Percentiles rank a stretch among this genome's conserved stretches.
These are phyloP conservation scores for Xenopus laevis DNA, from an alignment of 2,113 vertebrate genomes.

Conservation along the genomic window DNA sequence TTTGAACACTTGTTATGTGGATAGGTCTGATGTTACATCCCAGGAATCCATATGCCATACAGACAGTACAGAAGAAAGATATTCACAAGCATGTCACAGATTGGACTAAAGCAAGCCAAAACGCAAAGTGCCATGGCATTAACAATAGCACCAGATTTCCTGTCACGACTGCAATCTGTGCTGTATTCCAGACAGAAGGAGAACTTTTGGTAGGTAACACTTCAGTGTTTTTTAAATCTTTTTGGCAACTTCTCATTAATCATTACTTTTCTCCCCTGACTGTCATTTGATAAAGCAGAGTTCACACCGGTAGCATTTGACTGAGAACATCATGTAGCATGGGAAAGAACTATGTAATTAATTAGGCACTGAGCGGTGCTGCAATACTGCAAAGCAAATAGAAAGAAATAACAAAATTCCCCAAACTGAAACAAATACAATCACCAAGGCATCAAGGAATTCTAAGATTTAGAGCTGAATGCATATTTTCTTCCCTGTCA, in stretches of 20 bases:
- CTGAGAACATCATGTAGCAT: conserved; percentile 35
- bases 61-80: conserved; percentile 87
- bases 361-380: neutral
- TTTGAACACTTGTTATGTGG: conserved; percentile 85
- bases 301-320: conserved; percentile 54
- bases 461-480: no score
- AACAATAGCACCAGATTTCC: conserved; percentile 88
- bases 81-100: conserved; percentile 88
- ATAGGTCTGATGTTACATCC: conserved; percentile 84
- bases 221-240: conserved; percentile 81
- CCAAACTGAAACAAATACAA: neutral
- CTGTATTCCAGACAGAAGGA: conserved; percentile 84
- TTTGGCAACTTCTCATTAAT: conserved; percentile 85
- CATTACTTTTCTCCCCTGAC: conserved; percentile 75
- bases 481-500: no score
- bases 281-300: conserved; percentile 79
- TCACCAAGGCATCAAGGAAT: no score
- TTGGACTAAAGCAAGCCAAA: conserved; percentile 85
- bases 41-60: conserved; percentile 90
- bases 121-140: conserved; percentile 83
- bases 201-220: conserved; percentile 87
- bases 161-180: conserved; percentile 91
- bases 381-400: neutral
- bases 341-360: neutral
- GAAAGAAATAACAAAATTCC: neutral